Percentiles rank a stretch among this genome's conserved stretches.
These are phyloP conservation scores for Drosophila demipolita DNA, from an alignment of 2,888 invertebrate species.

Conservation along the genomic window DNA sequence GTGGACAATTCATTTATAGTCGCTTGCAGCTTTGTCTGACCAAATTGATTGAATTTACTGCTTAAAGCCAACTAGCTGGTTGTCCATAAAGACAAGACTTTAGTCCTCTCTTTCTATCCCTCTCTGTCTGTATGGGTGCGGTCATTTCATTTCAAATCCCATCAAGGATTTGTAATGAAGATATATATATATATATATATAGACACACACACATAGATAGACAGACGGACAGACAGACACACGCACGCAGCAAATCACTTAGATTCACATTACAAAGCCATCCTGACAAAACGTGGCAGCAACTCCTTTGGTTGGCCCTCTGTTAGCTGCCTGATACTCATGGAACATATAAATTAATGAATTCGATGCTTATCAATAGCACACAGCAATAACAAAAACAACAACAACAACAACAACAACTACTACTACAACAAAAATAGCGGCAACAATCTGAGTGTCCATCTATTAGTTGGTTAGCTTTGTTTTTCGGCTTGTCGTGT, in stretches of 20 bases:
- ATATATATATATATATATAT: constrained; percentile 52
- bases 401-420: constrained; percentile 25
- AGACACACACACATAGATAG: constrained; percentile 10
- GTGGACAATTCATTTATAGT: constrained; percentile 36
- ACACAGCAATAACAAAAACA: constrained; percentile 34
- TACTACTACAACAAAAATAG: constrained; percentile 17
- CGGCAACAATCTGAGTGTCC: constrained; percentile 47
- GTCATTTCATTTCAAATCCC: constrained; percentile 74
- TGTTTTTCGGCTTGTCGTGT: constrained; percentile 68
- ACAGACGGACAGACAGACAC: constrained; percentile 21
- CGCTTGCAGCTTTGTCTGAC: constrained; percentile 34
- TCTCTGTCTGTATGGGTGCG: constrained; percentile 27
- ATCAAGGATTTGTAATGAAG: constrained; percentile 73
- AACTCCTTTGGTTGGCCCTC: constrained; percentile 55
- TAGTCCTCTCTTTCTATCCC: constrained; percentile 16
- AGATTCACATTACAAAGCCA: constrained; percentile 81
- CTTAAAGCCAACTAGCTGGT: constrained; percentile 67
- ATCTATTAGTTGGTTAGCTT: constrained; percentile 74
- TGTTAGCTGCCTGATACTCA: constrained; percentile 50
- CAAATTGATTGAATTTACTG: constrained; percentile 80
- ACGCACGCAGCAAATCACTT: constrained; percentile 68
- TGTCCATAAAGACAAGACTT: constrained; percentile 46
- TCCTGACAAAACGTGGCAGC: constrained; percentile 46
- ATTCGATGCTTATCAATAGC: constrained; percentile 81
- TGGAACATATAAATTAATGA: constrained; percentile 79